Conservation (phyloP, 35 echinoderm and acorn worm species). For the Chiridota heheva region DNA sequence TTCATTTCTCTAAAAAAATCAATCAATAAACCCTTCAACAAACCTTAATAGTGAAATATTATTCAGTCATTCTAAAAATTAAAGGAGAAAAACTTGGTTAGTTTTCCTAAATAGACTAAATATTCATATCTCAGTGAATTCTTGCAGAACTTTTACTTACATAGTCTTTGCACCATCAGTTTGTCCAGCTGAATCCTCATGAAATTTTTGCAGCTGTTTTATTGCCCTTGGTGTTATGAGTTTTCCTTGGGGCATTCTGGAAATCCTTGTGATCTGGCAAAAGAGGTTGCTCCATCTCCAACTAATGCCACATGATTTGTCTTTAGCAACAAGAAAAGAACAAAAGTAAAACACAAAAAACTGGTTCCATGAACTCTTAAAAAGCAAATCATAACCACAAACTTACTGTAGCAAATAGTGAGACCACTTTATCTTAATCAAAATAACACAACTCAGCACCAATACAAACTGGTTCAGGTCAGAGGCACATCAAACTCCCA, state of each 20-base stretch:
- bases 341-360: background rate
- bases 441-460: background rate
- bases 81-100: background rate
- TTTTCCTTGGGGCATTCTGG: slow-evolving; percentile 41
- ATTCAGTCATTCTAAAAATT: background rate
- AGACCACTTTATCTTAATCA: background rate
- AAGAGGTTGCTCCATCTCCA: slow-evolving; percentile 79
- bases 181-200: slow-evolving; percentile 40
- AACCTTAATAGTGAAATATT: background rate
- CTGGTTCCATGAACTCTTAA: background rate
- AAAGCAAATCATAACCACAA: background rate
- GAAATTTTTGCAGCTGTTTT: slow-evolving; percentile 48
- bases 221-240: slow-evolving; percentile 61
- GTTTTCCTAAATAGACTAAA: background rate
- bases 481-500: background rate
- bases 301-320: slow-evolving; percentile 83
- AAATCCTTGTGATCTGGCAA: slow-evolving; percentile 80
- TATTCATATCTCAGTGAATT: too few species aligned
- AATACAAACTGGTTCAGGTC: background rate
- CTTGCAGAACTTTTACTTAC: background rate
- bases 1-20: too few species aligned
- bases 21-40: background rate
- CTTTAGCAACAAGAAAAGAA: slow-evolving; percentile 28
- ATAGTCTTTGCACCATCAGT: slow-evolving; percentile 33
- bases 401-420: background rate